Evolutionary conservation across 2,797 vertebrate species (phyloP).

Genomic region (Bryconaethiops microstoma): DNA sequence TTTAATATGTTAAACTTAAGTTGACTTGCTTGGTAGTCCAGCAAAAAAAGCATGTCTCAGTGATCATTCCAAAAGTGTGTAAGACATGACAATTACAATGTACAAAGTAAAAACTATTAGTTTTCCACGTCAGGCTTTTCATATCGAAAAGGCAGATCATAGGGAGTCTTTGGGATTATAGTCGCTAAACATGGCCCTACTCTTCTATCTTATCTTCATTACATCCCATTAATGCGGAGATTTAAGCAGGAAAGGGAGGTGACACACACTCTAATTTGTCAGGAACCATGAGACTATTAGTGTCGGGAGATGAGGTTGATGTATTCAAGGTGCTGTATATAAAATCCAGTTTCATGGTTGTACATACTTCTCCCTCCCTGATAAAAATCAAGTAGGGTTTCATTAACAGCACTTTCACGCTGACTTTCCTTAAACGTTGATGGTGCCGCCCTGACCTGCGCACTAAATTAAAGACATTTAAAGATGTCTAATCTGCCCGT

Average conservation of each 20-base stretch:
- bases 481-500: conserved; percentile 59
- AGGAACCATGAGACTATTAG: conserved; percentile 33
- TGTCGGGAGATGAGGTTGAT: conserved; percentile 29
- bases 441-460: conserved; percentile 17
- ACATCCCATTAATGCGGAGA: conserved; percentile 34
- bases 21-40: too few relatives aligned
- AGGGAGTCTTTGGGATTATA: conserved; percentile 33
- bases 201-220: conserved; percentile 29
- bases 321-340: conserved; percentile 20
- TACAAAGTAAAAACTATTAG: conserved; percentile 20
- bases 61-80: background rate
- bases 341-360: conserved; percentile 40
- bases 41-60: background rate
- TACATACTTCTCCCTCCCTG: conserved; percentile 20
- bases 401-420: conserved; percentile 53
- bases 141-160: background rate
- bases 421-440: conserved; percentile 49
- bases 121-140: background rate
- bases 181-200: background rate
- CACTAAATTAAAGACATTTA: conserved; percentile 61
- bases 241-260: conserved; percentile 15
- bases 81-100: background rate
- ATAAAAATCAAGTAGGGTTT: conserved; percentile 41
- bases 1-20: too few relatives aligned
- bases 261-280: conserved; percentile 30